Evolutionary conservation across 2,888 invertebrate species (phyloP).

Genomic region (Blomia tropicalis): DNA sequence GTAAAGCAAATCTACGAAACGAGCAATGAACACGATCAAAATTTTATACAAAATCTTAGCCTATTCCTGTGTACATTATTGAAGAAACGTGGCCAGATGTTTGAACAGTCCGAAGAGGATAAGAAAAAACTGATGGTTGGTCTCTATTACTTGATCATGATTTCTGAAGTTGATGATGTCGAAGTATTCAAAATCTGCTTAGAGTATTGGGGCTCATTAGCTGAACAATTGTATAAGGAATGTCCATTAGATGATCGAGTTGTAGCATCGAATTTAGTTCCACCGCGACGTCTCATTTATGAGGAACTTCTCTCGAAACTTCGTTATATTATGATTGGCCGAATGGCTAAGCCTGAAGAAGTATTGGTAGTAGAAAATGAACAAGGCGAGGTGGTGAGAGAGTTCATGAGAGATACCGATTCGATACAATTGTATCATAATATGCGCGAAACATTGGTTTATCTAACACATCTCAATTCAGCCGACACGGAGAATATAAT

Average conservation of each 20-base stretch:
- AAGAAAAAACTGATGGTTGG: constrained; percentile 60
- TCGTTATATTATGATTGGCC: constrained; percentile 90
- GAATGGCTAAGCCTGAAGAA: constrained; percentile 99
- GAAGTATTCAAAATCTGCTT: constrained; percentile 99
- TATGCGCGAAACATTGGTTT: constrained; percentile 94
- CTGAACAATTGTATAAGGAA: constrained; percentile 78
- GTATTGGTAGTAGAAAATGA: constrained; percentile 99
- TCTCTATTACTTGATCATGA: constrained; percentile 66
- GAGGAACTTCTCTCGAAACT: constrained; percentile 43
- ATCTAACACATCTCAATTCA: constrained; percentile 94
- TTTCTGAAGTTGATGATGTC: constrained; percentile 95
- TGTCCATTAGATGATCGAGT: constrained; percentile 48
- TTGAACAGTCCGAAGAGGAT: constrained; percentile 57
- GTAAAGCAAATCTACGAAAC: constrained; percentile 82
- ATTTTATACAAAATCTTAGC: constrained; percentile 94
- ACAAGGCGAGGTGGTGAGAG: constrained; percentile 95
- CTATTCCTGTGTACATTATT: constrained; percentile 90
- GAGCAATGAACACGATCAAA: constrained; percentile 90
- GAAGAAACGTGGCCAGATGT: constrained; percentile 79
- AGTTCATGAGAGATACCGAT: constrained; percentile 99
- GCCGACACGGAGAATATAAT: constrained; percentile 94
- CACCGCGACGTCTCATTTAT: constrained; percentile 35
- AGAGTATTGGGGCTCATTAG: constrained; percentile 92
- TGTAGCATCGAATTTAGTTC: constrained; percentile 36
- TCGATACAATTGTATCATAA: constrained; percentile 97